These are phyloP conservation scores for Leptinotarsa haldemani DNA, from an alignment of 2,888 invertebrate genomes.

Conservation along the genomic window DNA sequence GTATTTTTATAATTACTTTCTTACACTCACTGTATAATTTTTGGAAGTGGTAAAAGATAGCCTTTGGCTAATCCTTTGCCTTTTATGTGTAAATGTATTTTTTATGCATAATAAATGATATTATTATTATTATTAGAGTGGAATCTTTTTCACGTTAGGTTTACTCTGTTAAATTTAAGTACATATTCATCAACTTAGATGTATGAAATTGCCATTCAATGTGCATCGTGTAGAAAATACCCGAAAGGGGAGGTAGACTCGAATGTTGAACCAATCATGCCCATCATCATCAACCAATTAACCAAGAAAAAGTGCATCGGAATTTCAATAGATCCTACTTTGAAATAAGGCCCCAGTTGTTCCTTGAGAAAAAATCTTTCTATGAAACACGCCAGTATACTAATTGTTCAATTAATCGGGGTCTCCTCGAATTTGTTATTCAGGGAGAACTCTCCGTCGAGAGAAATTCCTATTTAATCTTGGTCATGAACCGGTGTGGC, in stretches of 20 bases:
- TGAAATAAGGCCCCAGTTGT: background rate
- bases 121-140: no score
- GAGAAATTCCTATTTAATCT: slow-evolving; percentile 8
- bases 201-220: background rate
- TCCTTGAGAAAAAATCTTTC: slow-evolving; percentile 6
- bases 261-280: background rate
- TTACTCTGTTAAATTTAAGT: no score
- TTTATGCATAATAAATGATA: no score
- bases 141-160: no score
- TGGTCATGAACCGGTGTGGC: slow-evolving; percentile 14
- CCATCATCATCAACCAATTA: slow-evolving; percentile 7
- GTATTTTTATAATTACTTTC: no score
- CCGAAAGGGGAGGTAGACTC: background rate
- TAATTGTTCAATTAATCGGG: slow-evolving; percentile 17
- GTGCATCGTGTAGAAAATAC: background rate
- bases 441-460: slow-evolving; percentile 5
- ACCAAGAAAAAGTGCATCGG: background rate
- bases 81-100: no score
- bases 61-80: no score
- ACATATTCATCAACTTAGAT: no score
- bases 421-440: slow-evolving; percentile 11
- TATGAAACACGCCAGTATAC: slow-evolving; percentile 7
- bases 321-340: slow-evolving; percentile 6
- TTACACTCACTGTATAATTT: no score
- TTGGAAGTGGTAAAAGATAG: no score